phyloP scores from a whole-genome alignment of 2,888 invertebrate genomes.

The Auanema sp. region DNA sequence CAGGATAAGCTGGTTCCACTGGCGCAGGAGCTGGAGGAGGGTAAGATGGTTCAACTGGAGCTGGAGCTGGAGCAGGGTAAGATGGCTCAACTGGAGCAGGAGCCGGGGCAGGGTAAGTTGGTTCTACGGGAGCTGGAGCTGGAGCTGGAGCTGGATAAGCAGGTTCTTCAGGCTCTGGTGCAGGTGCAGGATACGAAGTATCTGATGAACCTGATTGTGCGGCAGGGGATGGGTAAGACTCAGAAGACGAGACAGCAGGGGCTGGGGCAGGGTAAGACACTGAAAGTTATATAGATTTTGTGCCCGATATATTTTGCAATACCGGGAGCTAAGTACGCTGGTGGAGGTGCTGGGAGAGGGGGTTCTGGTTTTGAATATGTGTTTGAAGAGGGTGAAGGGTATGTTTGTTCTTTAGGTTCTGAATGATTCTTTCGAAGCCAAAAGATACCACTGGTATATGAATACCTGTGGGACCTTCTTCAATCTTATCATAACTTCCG shows the following conservation, averaged over 20 bases:
- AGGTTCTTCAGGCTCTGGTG: neutral
- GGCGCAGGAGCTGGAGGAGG: neutral
- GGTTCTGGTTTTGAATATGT: too few relatives aligned
- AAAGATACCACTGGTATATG: too few relatives aligned
- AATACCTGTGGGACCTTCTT: too few relatives aligned
- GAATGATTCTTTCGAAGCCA: too few relatives aligned
- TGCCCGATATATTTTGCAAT: too few relatives aligned
- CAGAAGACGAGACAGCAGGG: neutral
- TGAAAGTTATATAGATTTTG: neutral
- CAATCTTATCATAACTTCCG: too few relatives aligned
- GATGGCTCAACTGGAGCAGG: neutral
- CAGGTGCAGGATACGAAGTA: neutral
- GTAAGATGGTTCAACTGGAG: neutral
- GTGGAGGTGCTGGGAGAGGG: neutral
- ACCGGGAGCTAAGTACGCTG: neutral
- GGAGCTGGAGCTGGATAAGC: neutral
- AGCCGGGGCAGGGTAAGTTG: neutral
- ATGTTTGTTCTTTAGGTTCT: too few relatives aligned
- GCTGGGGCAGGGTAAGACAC: constrained; percentile 3
- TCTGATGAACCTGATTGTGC: neutral
- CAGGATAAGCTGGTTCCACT: constrained; percentile 2
- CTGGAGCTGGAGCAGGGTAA: constrained; percentile 4
- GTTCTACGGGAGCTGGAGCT: neutral
- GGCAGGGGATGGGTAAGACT: neutral
- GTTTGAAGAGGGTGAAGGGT: too few relatives aligned